A percentile compares a stretch with the other conserved stretches of the same genome.
phyloP scores from a whole-genome alignment of 2,888 invertebrate species.

The Andrena hattorfiana region DNA sequence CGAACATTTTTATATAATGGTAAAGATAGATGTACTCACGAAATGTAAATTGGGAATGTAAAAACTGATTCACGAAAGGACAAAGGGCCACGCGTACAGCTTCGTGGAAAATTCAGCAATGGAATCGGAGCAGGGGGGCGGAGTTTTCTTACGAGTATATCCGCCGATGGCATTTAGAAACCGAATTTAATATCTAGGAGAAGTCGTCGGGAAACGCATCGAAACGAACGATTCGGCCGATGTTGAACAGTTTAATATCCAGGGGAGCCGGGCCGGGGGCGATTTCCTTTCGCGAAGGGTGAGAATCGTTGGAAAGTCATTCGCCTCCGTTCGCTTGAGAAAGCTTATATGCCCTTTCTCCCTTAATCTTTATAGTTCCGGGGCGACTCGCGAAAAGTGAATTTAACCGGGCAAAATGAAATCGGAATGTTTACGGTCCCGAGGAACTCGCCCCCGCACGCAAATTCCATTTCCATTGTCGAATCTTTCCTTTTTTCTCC shows the following conservation, averaged over 20 bases:
- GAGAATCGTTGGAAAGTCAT: conserved; percentile 68
- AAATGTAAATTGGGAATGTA: neutral
- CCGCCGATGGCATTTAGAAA: conserved; percentile 68
- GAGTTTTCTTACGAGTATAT: conserved; percentile 35
- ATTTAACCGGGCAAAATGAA: conserved; percentile 60
- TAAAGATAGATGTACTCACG: neutral
- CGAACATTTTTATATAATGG: too few species aligned
- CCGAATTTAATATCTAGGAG: conserved; percentile 71
- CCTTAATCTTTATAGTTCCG: conserved; percentile 63
- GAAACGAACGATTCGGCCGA: conserved; percentile 71
- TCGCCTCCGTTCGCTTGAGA: conserved; percentile 67
- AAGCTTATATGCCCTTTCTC: conserved; percentile 54
- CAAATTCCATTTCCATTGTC: neutral
- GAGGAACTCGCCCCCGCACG: neutral
- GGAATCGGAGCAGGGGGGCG: neutral
- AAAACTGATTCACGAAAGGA: neutral
- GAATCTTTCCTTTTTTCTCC: neutral
- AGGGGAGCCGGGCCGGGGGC: conserved; percentile 63
- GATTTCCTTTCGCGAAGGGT: conserved; percentile 67
- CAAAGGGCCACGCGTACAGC: neutral
- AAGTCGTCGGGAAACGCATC: conserved; percentile 70
- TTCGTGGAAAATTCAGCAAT: conserved; percentile 1
- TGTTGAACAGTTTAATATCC: conserved; percentile 75
- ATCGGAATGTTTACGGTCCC: conserved; percentile 49
- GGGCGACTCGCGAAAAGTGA: conserved; percentile 60